Base-by-base conservation (phyloP, 2,797 vertebrate species). In the Glossophaga mutica region DNA sequence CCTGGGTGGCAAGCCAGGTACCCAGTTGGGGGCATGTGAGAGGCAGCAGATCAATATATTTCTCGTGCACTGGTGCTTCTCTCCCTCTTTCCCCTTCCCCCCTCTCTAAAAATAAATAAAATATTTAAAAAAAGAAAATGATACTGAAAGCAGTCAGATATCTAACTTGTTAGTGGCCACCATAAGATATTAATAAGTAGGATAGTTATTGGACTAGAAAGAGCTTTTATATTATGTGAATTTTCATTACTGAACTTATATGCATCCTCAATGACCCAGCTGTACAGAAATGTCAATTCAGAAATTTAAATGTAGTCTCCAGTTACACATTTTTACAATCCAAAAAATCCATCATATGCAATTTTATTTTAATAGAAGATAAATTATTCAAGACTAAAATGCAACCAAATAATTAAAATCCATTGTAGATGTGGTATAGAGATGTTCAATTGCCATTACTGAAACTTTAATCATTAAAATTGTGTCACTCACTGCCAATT, bases 401-500 rank as follows among this genome's bases (percentile, higher is more conserved):
- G 26, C 74, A 96, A 91, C 18, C 32, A 44, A 87, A 78, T 74
- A 77, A n/a, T 76, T 70, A 94, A 90, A 96, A 94, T 48, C 39
- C 46, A 92, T 24, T 95, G 57, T 87, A 88, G 34, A 92, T 93
- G 21, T 82, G 67, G 19, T 87, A 92, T 14, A 92, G 79, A 83
- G 82, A 86, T 76, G 50, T 44, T 95, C 76, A 81, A 59, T 3
- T 10, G 2, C 84, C 79, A 95, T 95, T 92, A 91, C 24, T 52
- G 71, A 96, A 92, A 88, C 26, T 34, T 74, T 92, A 95, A 96
- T 96, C 88, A 93, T 71, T 52, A 71, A 91, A 95, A 97, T 91
- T 89, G 95, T 90, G 91, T 74, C 91, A 34, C 79, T 95, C 86
- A 95, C 97, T 46, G 39, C 91, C 94, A 96, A 97, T 97, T 96